Conservation (phyloP, 2,888 invertebrate genomes). For the Lordiphosa andalusiaca region DNA sequence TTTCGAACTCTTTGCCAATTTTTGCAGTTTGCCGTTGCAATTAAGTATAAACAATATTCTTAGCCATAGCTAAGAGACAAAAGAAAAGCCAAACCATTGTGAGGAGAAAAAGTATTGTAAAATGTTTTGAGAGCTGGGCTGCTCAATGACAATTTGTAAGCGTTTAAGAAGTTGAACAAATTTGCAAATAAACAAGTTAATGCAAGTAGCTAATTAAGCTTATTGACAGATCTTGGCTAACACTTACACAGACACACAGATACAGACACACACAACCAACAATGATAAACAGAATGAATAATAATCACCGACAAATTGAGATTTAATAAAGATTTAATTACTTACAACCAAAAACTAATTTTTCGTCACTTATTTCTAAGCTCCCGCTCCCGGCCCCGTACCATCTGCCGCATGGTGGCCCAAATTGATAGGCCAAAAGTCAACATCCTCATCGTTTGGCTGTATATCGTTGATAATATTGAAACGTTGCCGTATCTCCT, state of each 20-base stretch:
- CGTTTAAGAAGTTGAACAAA: slow-evolving; percentile 13
- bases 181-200: slow-evolving; percentile 18
- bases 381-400: too few species aligned
- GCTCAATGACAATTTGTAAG: slow-evolving; percentile 15
- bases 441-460: not conserved
- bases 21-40: slow-evolving; percentile 13
- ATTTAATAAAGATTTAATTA: slow-evolving; percentile 74
- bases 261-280: slow-evolving; percentile 1
- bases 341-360: slow-evolving; percentile 42
- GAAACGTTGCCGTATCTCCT: slow-evolving; percentile 33
- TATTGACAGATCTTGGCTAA: slow-evolving; percentile 29
- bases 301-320: slow-evolving; percentile 73
- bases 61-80: slow-evolving; percentile 15
- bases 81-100: slow-evolving; percentile 19
- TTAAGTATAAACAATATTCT: slow-evolving; percentile 10
- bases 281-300: slow-evolving; percentile 50
- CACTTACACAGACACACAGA: slow-evolving; percentile 8
- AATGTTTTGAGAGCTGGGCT: slow-evolving; percentile 15
- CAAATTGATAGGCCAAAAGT: too few species aligned
- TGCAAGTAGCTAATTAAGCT: slow-evolving; percentile 29
- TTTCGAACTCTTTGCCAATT: slow-evolving; percentile 35
- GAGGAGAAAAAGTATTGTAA: slow-evolving; percentile 35
- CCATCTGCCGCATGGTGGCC: too few species aligned
- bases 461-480: slow-evolving; percentile 2
- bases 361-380: not conserved